Evolutionary conservation across 2,797 vertebrate genomes (phyloP).

Genomic region (Triplophysa yarkandensis): DNA sequence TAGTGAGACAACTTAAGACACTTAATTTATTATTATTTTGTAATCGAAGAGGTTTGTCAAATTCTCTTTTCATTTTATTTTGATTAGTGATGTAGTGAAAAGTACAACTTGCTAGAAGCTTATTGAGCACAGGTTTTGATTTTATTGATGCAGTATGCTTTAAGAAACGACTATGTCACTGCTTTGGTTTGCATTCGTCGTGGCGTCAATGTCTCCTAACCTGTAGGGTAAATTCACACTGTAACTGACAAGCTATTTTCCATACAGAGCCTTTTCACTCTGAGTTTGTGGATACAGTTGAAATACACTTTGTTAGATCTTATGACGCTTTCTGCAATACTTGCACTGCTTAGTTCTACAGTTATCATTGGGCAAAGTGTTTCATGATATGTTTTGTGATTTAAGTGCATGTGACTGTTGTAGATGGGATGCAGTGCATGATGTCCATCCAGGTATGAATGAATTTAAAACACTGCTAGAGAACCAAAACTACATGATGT

Average conservation of each 20-base stretch:
- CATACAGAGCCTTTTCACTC: neutral
- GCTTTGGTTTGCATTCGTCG: neutral
- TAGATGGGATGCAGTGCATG: constrained; percentile 4
- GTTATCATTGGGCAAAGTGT: neutral
- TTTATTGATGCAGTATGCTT: neutral
- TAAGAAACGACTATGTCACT: neutral
- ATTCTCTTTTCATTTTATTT: neutral
- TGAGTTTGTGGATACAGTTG: neutral
- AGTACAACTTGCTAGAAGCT: neutral
- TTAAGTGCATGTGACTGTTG: neutral
- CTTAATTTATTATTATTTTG: constrained; percentile 32
- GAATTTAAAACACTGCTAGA: neutral
- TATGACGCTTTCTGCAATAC: neutral
- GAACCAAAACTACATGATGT: constrained; percentile 15
- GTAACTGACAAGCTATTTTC: constrained; percentile 23
- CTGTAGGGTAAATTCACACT: neutral
- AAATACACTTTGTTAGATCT: neutral
- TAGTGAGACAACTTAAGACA: neutral
- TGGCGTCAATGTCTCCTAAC: neutral
- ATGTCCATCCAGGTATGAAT: neutral
- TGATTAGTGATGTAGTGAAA: neutral
- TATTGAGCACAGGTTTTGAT: neutral
- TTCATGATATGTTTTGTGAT: neutral
- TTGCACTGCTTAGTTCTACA: neutral
- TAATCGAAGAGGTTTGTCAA: constrained; percentile 22